Evolutionary conservation across 2,888 invertebrate species (phyloP), one percentile per base, ranked within the genome.

Genomic region (Marronus borbonicus): DNA sequence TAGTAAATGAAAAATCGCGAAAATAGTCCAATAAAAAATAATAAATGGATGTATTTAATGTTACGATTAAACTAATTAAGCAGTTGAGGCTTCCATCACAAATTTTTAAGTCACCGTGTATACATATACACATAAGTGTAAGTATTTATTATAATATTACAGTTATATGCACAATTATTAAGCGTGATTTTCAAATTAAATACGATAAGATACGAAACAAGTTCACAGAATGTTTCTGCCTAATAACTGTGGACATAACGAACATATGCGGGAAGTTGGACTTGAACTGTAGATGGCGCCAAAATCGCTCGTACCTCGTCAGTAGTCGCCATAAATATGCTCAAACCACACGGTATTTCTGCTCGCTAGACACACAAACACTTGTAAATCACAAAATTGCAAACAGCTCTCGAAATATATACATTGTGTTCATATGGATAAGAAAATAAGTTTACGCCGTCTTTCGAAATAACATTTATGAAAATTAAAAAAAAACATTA

Each of bases 331-430:
- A 94, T 92, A 91, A 93, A 93, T 90, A 93, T 92, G 90, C 93
- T 93, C 91, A 94, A 92, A 90, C 93, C 93, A 89, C 92, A 92
- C 89, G 93, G 93, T 90, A 93, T 92, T 90, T 93, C 92, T 89
- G 93, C 92, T 91, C 92, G 92, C 92, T 91, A 87, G 84, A 87
- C 84, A 87, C 81, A 83, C 78, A 81, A 80, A 80, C 77, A 81
- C 78, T 77, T 80, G 77, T 79, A 79, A 79, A 74, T 79, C 65
- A 79, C 79, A 77, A 49, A 39, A 58, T 58, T 24, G 55, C 65
- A 72, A n/a, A 39, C 39, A 20, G n/a, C 20, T 60, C 20, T 60
- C 20, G 5, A 49, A 44, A 44, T 24, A 24, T 31, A 55, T 55
- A 24, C 20, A 55, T 20, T 55, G 44, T 44, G 12, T 44, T 44